Conservation (phyloP, 2,113 vertebrate genomes). For the Barnardius zonarius region DNA sequence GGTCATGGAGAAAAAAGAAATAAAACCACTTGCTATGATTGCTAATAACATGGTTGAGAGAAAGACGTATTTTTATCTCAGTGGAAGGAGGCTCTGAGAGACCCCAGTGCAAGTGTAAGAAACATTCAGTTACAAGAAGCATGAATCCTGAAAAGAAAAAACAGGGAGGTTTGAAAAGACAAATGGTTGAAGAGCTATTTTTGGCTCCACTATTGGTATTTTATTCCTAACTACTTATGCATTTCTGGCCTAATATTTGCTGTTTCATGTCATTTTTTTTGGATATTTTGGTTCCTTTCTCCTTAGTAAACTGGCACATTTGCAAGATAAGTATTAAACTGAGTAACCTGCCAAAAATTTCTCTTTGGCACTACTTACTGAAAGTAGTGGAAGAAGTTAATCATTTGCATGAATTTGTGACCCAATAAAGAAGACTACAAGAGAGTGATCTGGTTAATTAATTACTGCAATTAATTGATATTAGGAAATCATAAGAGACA, state of each 20-base stretch:
- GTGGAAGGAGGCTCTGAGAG: neutral
- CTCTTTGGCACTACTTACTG: neutral
- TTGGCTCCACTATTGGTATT: neutral
- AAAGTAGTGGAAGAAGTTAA: neutral
- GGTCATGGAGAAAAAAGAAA: neutral
- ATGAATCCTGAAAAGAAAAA: neutral
- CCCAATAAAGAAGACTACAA: neutral
- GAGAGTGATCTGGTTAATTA: neutral
- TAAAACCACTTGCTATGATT: neutral
- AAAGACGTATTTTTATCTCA: neutral
- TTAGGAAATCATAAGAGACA: neutral
- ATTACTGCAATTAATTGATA: neutral
- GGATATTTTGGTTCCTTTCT: neutral
- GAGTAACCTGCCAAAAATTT: neutral
- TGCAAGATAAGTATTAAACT: neutral
- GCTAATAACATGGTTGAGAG: neutral
- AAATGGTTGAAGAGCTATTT: neutral
- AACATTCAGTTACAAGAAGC: neutral
- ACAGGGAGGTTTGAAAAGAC: neutral
- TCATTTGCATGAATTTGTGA: neutral
- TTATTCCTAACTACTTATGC: slow-evolving; percentile 1
- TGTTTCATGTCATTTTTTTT: neutral
- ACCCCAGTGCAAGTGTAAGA: neutral
- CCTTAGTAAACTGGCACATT: neutral
- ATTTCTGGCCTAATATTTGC: neutral